These are phyloP conservation scores for Podabrus alpinus DNA, from an alignment of 2,888 invertebrate genomes.

Conservation along the genomic window DNA sequence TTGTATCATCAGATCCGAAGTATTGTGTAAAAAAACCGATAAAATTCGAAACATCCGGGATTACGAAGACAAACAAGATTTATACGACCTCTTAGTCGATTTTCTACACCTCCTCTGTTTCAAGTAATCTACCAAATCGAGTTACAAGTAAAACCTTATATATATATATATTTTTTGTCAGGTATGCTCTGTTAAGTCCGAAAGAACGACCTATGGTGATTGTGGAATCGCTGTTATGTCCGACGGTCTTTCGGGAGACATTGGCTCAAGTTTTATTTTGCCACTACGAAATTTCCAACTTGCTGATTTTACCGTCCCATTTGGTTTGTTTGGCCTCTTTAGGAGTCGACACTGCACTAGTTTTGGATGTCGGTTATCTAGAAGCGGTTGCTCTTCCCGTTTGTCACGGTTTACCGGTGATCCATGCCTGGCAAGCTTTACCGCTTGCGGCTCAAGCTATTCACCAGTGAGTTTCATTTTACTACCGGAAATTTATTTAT, in stretches of 20 bases:
- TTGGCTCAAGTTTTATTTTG: slow-evolving; percentile 70
- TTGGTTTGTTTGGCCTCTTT: slow-evolving; percentile 82
- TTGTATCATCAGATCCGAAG: slow-evolving; percentile 81
- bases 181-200: slow-evolving; percentile 87
- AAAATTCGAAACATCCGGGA: slow-evolving; percentile 66
- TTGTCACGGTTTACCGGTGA: slow-evolving; percentile 83
- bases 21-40: slow-evolving; percentile 69
- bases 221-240: slow-evolving; percentile 86
- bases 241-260: slow-evolving; percentile 80
- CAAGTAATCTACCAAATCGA: slow-evolving; percentile 61
- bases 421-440: slow-evolving; percentile 82
- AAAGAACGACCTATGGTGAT: slow-evolving; percentile 91
- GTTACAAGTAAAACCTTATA: background rate
- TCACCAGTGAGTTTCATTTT: slow-evolving; percentile 62
- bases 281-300: slow-evolving; percentile 81
- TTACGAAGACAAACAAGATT: slow-evolving; percentile 67
- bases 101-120: slow-evolving; percentile 89
- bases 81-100: slow-evolving; percentile 84
- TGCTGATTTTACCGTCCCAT: slow-evolving; percentile 76
- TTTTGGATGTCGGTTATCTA: slow-evolving; percentile 85
- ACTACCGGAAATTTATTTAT: slow-evolving; percentile 7
- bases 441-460: slow-evolving; percentile 77
- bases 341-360: slow-evolving; percentile 79
- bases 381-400: slow-evolving; percentile 84
- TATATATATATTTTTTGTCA: slow-evolving; percentile 52